Evolutionary conservation across 2,113 vertebrate genomes (phyloP), one percentile per base, ranked within the genome.

Genomic region (Cyanoramphus novaezelandiae): DNA sequence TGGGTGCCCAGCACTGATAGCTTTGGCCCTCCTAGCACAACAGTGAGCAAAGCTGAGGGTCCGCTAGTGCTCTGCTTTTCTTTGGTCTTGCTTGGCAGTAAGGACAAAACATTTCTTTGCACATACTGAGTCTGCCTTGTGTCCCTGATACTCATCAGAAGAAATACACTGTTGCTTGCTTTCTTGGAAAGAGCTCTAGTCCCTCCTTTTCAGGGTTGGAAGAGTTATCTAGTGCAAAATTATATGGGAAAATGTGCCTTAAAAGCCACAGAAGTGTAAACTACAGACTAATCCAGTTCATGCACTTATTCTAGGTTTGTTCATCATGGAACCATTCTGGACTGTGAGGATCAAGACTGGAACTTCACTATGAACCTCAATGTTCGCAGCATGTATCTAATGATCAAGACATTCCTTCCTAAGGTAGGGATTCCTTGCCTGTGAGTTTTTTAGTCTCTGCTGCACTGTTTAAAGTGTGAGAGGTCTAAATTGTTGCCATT

Each of bases 321-420:
- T 55, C 99, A 99, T 94, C 99, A 99, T 5, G 99, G 99, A 77
- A 98, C 98, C 47, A 98, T 99, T 97, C 94, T 99, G 97, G 98
- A 99, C 27, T 99, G 99, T 33, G 98, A 99, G 12, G 99, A 99
- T 88, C 97, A 91, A 4, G 99, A 99, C 97, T 99, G 99, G 99
- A 98, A 99, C 93, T 99, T 99, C 92, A 99, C 98, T 0, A 99
- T 99, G 99, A 98, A 98, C 27, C 94, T 99, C 86, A 99, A 99
- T 7, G 95, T 99, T 77, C 98, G 97, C 72, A 99, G 99, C 98
- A 99, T 99, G 99, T 99, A 99, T 94, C 97, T 99, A 63, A 99
- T 99, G 99, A 99, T 98, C 97, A 99, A 98, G 94, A 98, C 98
- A 0, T 99, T 99, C 96, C 98, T 99, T 88, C 99, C 99, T 20